Conservation (phyloP, 1,140 invertebrate genomes). For the Drosophila sechellia region DNA sequence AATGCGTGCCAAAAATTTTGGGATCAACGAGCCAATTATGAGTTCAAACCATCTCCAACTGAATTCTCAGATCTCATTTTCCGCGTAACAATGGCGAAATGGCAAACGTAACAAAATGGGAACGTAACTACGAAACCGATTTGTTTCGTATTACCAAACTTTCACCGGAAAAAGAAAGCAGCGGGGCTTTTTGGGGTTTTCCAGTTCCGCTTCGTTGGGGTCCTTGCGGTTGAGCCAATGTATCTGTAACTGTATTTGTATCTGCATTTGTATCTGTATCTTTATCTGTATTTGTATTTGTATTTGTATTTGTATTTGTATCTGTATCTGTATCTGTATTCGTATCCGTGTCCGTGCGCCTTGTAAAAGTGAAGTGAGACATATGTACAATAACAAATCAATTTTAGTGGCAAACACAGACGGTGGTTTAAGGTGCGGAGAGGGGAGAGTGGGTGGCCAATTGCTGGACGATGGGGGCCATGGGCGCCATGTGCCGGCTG, state of each 20-base stretch:
- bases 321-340: neutral
- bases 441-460: neutral
- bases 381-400: constrained; percentile 79
- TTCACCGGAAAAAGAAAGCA: constrained; percentile 8
- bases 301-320: neutral
- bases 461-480: neutral
- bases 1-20: neutral
- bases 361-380: constrained; percentile 62
- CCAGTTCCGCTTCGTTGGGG: constrained; percentile 19
- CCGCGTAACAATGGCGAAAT: constrained; percentile 33
- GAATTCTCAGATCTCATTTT: constrained; percentile 1
- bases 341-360: constrained; percentile 20
- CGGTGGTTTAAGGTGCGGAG: neutral
- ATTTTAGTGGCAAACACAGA: constrained; percentile 64
- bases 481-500: neutral
- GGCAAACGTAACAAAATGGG: constrained; percentile 22
- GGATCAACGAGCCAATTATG: constrained; percentile 29
- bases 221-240: constrained; percentile 22
- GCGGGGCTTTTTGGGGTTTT: neutral
- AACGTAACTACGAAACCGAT: constrained; percentile 59
- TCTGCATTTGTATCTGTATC: neutral
- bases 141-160: constrained; percentile 72
- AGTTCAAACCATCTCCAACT: constrained; percentile 15
- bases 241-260: neutral
- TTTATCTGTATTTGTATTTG: neutral